Evolutionary conservation across 2,888 invertebrate species (phyloP).

Genomic region (Platynereis dumerilii): DNA sequence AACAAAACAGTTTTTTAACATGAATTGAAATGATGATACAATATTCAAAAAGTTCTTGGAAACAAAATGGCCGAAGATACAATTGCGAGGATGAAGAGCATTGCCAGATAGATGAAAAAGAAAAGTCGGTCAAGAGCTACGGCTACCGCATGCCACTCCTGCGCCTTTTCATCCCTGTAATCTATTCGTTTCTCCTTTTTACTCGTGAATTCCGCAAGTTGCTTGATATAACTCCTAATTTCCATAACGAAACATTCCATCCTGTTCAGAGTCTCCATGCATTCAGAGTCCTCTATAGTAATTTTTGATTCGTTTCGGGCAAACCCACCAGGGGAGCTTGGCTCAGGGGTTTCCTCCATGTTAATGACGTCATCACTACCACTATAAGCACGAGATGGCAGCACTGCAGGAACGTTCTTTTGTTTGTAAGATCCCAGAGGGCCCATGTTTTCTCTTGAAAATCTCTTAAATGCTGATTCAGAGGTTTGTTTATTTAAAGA

Average conservation of each 20-base stretch:
- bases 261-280: neutral
- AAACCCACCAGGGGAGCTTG: no score
- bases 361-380: no score
- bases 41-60: constrained; percentile 1
- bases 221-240: neutral
- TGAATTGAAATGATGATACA: no score
- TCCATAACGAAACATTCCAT: constrained; percentile 6
- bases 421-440: no score
- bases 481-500: no score
- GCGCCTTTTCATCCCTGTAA: neutral
- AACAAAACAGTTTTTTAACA: no score
- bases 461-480: no score
- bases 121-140: constrained; percentile 2
- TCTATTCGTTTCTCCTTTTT: neutral
- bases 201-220: neutral
- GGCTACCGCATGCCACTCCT: constrained; percentile 5
- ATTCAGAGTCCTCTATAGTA: neutral
- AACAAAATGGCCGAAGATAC: constrained; percentile 3
- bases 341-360: no score
- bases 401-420: no score
- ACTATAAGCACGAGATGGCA: no score
- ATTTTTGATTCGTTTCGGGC: no score
- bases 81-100: neutral
- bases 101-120: constrained; percentile 2
- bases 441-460: no score